Evolutionary conservation across 1,140 invertebrate species (phyloP).

Genomic region (Cheumatopsyche charites): DNA sequence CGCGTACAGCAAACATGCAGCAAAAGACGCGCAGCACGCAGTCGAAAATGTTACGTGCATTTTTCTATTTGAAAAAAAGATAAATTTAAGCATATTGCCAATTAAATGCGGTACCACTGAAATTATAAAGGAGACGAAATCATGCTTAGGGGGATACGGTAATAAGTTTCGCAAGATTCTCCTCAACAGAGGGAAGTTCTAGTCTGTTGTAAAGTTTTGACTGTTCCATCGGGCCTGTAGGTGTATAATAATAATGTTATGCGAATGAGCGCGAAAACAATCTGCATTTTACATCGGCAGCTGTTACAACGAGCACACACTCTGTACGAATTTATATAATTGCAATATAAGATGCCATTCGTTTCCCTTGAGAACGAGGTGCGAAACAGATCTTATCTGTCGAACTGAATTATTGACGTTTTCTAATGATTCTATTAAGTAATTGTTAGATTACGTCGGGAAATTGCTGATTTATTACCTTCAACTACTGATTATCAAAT

Average conservation of each 20-base stretch:
- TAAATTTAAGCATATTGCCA: no score
- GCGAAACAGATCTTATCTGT: background rate
- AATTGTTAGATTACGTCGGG: no score
- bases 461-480: no score
- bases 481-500: no score
- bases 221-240: conserved; percentile 33
- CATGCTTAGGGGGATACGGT: background rate
- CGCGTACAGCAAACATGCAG: no score
- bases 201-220: conserved; percentile 38
- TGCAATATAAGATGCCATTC: background rate
- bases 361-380: background rate
- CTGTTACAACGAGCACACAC: conserved; percentile 18
- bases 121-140: no score
- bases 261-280: conserved; percentile 43
- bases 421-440: no score
- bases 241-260: conserved; percentile 41
- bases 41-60: no score
- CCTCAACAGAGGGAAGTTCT: background rate
- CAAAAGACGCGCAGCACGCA: no score
- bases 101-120: no score
- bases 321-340: background rate
- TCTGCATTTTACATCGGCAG: conserved; percentile 47
- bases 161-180: background rate
- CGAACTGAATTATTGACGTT: no score
- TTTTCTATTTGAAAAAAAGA: no score